These are phyloP conservation scores for Paragorgia papillata DNA, from an alignment of 92 coral and sea anemone species.

Conservation along the genomic window DNA sequence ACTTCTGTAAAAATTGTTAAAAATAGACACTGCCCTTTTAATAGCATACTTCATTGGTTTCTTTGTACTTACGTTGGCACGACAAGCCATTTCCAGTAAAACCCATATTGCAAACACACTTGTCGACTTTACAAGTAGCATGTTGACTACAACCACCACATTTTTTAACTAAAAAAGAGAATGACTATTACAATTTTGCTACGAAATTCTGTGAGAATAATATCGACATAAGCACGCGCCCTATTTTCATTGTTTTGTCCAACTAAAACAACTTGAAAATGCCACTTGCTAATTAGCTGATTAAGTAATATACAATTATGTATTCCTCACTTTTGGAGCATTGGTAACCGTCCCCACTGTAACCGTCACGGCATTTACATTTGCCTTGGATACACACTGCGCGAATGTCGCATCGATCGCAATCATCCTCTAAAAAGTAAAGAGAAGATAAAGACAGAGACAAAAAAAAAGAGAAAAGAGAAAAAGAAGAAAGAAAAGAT, in stretches of 20 bases:
- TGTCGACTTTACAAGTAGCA: constrained; percentile 80
- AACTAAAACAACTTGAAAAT: too few species aligned
- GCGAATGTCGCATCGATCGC: constrained; percentile 89
- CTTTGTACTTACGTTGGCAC: constrained; percentile 69
- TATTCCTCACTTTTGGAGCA: constrained; percentile 86
- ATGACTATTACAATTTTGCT: background rate
- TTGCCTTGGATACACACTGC: constrained; percentile 93
- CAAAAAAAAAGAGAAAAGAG: background rate
- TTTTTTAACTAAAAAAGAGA: constrained; percentile 56
- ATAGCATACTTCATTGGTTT: background rate
- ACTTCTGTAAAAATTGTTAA: too few species aligned
- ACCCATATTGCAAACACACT: constrained; percentile 87
- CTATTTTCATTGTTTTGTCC: too few species aligned
- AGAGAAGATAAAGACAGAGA: background rate
- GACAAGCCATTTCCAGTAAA: constrained; percentile 78
- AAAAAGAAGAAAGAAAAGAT: background rate
- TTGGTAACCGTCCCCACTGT: constrained; percentile 86
- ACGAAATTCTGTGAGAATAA: background rate
- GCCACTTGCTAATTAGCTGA: too few species aligned
- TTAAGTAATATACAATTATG: too few species aligned
- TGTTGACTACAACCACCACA: constrained; percentile 81
- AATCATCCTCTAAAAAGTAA: constrained; percentile 73
- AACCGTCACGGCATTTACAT: constrained; percentile 89
- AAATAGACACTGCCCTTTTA: too few species aligned
- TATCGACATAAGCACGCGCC: background rate